Evolutionary conservation across 2,797 vertebrate genomes (phyloP).

Genomic region (Zalophus californianus): DNA sequence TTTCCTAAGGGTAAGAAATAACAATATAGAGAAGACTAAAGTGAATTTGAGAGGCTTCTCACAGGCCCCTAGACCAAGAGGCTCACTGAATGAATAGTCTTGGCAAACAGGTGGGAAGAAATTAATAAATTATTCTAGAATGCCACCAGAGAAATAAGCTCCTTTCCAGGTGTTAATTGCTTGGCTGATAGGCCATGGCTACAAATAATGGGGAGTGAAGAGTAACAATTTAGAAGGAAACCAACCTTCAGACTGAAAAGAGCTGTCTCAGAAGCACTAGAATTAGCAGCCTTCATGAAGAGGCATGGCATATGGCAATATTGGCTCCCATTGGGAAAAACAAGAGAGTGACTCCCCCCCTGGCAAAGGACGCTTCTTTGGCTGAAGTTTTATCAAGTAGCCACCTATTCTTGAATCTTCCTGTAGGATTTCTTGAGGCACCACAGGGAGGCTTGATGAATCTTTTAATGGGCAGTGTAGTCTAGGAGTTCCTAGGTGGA

Average conservation of each 20-base stretch:
- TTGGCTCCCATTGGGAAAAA: background rate
- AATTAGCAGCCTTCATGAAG: background rate
- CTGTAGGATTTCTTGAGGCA: background rate
- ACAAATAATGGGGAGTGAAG: background rate
- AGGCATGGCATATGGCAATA: background rate
- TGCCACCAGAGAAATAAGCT: too few species aligned
- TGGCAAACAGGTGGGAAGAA: constrained; percentile 16
- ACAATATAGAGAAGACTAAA: constrained; percentile 48
- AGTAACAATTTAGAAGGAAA: background rate
- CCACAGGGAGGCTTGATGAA: background rate
- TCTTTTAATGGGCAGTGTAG: background rate
- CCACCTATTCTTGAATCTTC: background rate
- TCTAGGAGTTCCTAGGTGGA: background rate
- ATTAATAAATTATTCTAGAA: constrained; percentile 45
- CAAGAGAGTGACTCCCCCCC: background rate
- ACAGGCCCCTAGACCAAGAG: background rate
- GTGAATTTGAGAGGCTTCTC: constrained; percentile 42
- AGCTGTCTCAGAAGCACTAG: background rate
- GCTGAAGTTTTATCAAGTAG: constrained; percentile 1
- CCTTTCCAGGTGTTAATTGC: background rate
- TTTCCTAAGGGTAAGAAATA: constrained; percentile 56
- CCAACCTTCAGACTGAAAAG: background rate
- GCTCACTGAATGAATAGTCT: background rate
- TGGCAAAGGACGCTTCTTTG: background rate
- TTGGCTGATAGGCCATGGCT: constrained; percentile 13